phyloP scores from a whole-genome alignment of 1,140 invertebrate genomes.

The Drosophila cardini region DNA sequence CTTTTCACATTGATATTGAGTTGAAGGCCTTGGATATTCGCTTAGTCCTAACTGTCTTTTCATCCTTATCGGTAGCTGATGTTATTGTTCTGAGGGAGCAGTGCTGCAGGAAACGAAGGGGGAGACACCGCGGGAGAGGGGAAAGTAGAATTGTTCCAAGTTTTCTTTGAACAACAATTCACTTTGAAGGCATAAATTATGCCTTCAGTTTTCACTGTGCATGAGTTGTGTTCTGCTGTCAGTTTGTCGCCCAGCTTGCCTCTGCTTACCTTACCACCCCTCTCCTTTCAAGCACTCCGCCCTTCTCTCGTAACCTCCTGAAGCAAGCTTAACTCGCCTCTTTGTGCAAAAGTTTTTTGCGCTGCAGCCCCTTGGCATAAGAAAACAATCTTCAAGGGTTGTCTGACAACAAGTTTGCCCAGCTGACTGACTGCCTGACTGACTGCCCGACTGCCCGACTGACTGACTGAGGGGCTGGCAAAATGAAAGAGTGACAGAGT shows the following conservation, averaged over 20 bases:
- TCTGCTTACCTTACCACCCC: constrained; percentile 3
- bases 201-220: constrained; percentile 80
- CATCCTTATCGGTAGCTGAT: constrained; percentile 48
- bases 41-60: constrained; percentile 40
- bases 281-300: neutral
- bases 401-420: constrained; percentile 57
- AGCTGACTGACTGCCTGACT: constrained; percentile 35
- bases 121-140: constrained; percentile 7
- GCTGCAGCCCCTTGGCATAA: constrained; percentile 66
- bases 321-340: constrained; percentile 67
- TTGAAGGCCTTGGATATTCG: constrained; percentile 27
- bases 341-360: constrained; percentile 71
- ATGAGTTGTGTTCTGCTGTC: constrained; percentile 76
- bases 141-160: constrained; percentile 69
- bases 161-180: constrained; percentile 79
- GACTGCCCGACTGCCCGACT: constrained; percentile 18
- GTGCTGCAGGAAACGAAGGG: constrained; percentile 21
- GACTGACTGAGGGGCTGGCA: constrained; percentile 12
- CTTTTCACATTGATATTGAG: neutral
- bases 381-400: constrained; percentile 82
- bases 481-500: constrained; percentile 20
- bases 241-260: constrained; percentile 41
- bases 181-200: constrained; percentile 84
- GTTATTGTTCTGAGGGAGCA: constrained; percentile 58
- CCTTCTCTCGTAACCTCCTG: constrained; percentile 1